These are phyloP conservation scores for Chloebia gouldiae DNA, from an alignment of 2,113 vertebrate species.

Conservation along the genomic window DNA sequence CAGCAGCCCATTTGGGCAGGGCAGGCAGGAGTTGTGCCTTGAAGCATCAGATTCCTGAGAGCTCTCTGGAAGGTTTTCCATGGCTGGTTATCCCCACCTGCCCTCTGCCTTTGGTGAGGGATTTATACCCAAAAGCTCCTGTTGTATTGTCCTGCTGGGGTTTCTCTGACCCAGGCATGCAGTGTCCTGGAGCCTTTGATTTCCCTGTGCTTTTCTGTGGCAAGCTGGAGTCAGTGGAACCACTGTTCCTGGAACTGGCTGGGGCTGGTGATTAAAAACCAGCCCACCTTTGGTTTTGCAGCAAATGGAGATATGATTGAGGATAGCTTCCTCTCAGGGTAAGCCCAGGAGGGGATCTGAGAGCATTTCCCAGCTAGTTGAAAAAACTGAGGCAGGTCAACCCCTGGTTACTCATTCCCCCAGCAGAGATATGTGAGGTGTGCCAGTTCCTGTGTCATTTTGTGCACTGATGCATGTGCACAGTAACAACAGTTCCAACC, in stretches of 20 bases:
- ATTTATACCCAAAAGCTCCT: not conserved
- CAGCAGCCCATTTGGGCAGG: not conserved
- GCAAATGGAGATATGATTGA: not conserved
- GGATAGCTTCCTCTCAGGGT: not conserved
- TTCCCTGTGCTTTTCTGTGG: not conserved
- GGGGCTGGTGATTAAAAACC: not conserved
- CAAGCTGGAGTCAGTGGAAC: not conserved
- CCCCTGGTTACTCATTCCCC: not conserved
- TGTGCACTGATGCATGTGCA: rapidly evolving
- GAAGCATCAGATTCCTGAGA: not conserved
- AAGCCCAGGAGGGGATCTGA: not conserved
- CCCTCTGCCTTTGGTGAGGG: not conserved
- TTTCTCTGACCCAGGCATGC: not conserved
- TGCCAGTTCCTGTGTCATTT: not conserved
- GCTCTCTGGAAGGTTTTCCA: not conserved
- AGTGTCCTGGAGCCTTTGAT: not conserved
- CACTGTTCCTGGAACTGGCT: not conserved
- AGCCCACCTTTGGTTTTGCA: not conserved
- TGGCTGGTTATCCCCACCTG: not conserved
- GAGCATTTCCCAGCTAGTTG: rapidly evolving
- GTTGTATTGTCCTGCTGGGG: rapidly evolving
- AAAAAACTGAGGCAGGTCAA: not conserved
- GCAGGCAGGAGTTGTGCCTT: not conserved
- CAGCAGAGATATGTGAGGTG: not conserved
- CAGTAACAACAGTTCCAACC: not conserved